These are phyloP conservation scores for Aramus guarauna DNA, from an alignment of 2,113 vertebrate species.

Conservation along the genomic window DNA sequence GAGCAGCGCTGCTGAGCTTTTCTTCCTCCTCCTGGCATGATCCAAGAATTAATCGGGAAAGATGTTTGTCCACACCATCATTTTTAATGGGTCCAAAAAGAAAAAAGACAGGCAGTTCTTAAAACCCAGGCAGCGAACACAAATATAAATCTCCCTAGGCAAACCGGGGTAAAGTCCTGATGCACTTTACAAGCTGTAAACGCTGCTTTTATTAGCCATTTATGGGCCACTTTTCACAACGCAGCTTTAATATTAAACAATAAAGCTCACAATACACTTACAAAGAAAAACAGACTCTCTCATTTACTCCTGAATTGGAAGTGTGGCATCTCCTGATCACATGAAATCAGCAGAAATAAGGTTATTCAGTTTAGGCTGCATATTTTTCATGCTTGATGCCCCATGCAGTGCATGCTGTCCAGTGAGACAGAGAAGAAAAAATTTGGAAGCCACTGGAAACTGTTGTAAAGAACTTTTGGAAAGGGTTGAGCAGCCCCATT, in stretches of 20 bases:
- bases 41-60: neutral
- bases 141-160: slow-evolving; percentile 62
- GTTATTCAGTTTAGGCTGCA: neutral
- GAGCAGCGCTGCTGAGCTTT: neutral
- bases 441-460: neutral
- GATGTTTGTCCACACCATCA: neutral
- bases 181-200: slow-evolving; percentile 77
- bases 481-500: neutral
- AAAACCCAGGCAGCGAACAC: slow-evolving; percentile 39
- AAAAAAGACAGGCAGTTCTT: neutral
- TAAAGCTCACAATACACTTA: slow-evolving; percentile 72
- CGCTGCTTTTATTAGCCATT: slow-evolving; percentile 77
- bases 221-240: slow-evolving; percentile 74
- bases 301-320: slow-evolving; percentile 56
- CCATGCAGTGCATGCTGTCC: neutral
- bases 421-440: neutral
- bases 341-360: slow-evolving; percentile 30
- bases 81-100: slow-evolving; percentile 2
- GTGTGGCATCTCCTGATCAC: neutral
- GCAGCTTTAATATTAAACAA: slow-evolving; percentile 75
- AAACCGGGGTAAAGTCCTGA: slow-evolving; percentile 58
- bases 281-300: slow-evolving; percentile 62
- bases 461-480: neutral
- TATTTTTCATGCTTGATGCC: neutral
- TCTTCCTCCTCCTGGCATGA: neutral